Base-by-base conservation (phyloP, 2,113 vertebrate species). In the Gymnogyps californianus region DNA sequence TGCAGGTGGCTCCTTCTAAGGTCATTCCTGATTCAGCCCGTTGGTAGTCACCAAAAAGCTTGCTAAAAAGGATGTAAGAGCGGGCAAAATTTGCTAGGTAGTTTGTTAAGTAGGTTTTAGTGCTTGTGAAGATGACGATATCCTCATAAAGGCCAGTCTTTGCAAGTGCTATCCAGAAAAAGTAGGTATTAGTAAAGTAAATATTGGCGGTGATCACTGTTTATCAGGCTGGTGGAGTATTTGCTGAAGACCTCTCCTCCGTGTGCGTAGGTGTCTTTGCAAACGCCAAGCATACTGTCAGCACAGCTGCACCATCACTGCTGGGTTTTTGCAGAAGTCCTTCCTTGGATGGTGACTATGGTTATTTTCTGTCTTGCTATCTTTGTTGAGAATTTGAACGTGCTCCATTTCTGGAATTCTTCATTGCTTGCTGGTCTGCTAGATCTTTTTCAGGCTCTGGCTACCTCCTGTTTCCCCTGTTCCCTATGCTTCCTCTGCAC, bases 341-440 rank as follows among this genome's bases (percentile, higher is more conserved):
- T 93, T n/a, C 40, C 46, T 47, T 59, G 74, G 36, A 82, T 55
- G 7, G 52, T 80, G 66, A 31, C 61, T 79, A 54, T n/a, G 58
- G 66, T 80, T 96, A 90, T 93, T 90, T 91, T 79, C 75, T 76
- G 34, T 58, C 78, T 64, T 87, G 52, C 94, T 96, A 90, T 96
- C 92, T 95, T 89, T 40, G 89, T 25, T 79, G 70, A 72, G 85
- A 93, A 91, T 96, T 88, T 88, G 57, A 78, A 87, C 57, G 66
- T 52, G 77, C 87, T 65, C 47, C 77, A 89, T 91, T 96, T 95
- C 81, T 90, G 70, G 57, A 96, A 93, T 96, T 91, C 93, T 61
- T 85, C 49, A 24, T 18, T 66, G 54, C 72, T 62, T 62, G 42
- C 62, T 87, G 32, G 25, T 74, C 71, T 86, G 71, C 7, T 25